These are phyloP conservation scores for Morus bassanus DNA, from an alignment of 2,797 vertebrate genomes.

Conservation along the genomic window DNA sequence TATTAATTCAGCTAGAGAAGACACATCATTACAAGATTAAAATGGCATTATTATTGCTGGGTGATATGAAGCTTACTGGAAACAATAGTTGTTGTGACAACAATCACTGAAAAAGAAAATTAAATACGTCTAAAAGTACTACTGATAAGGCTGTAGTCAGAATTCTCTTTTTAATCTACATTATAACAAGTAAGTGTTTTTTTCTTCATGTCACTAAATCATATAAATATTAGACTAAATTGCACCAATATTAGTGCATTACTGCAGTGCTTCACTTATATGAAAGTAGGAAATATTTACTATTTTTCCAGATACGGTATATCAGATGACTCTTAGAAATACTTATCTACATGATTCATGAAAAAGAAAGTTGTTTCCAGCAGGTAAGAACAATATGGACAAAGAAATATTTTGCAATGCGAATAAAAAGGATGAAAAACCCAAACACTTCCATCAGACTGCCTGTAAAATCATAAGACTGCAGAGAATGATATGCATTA, in stretches of 20 bases:
- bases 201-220: not conserved
- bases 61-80: conserved; percentile 57
- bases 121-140: conserved; percentile 56
- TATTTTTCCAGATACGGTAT: conserved; percentile 8
- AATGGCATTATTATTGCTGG: conserved; percentile 57
- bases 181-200: conserved; percentile 30
- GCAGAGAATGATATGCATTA: conserved; percentile 21
- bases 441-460: not conserved
- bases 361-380: conserved; percentile 20
- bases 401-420: conserved; percentile 51
- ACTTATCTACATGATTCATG: not conserved
- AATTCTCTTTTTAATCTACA: conserved; percentile 57
- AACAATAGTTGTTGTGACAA: conserved; percentile 71
- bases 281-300: conserved; percentile 8
- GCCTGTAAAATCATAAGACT: conserved; percentile 10
- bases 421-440: conserved; percentile 42
- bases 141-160: conserved; percentile 56
- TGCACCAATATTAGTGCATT: not conserved
- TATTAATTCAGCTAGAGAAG: conserved; percentile 66
- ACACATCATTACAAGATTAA: conserved; percentile 63
- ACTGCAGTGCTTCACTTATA: not conserved
- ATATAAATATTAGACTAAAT: conserved; percentile 41
- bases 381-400: conserved; percentile 13
- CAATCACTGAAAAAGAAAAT: conserved; percentile 69
- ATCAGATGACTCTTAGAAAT: conserved; percentile 20